phyloP scores from a whole-genome alignment of 2,888 invertebrate species.

The Carpatolechia fugitivella region DNA sequence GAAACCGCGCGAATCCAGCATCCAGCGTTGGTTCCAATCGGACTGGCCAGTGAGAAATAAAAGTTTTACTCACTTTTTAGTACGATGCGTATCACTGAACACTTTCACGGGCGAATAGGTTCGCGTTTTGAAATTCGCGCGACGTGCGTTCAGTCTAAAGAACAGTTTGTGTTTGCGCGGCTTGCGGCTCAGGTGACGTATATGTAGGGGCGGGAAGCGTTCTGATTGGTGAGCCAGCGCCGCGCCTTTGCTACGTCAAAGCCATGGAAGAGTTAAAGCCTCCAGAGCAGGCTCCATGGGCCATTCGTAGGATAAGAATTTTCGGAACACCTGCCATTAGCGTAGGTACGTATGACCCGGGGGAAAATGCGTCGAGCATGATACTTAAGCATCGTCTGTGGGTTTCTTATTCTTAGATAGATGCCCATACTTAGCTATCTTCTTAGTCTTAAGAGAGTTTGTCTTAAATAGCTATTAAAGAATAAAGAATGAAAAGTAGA shows the following conservation, averaged over 20 bases:
- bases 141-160: constrained; percentile 21
- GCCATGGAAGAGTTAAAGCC: constrained; percentile 63
- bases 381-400: too few relatives aligned
- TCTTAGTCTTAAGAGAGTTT: too few relatives aligned
- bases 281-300: constrained; percentile 7
- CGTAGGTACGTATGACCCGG: too few relatives aligned
- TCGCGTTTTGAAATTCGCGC: constrained; percentile 29
- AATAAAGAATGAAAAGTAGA: too few relatives aligned
- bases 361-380: too few relatives aligned
- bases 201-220: constrained; percentile 50
- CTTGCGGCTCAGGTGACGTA: constrained; percentile 48
- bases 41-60: constrained; percentile 15
- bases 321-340: too few relatives aligned
- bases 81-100: constrained; percentile 19
- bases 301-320: constrained; percentile 27
- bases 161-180: constrained; percentile 49
- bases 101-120: constrained; percentile 21
- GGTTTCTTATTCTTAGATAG: too few relatives aligned
- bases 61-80: constrained; percentile 27
- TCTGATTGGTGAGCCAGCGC: constrained; percentile 50
- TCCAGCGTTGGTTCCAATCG: constrained; percentile 15
- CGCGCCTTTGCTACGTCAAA: constrained; percentile 49
- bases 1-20: constrained; percentile 15
- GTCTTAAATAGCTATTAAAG: too few relatives aligned
- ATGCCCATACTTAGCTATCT: too few relatives aligned